These are phyloP conservation scores for Procambarus virginalis DNA, from an alignment of 1,140 invertebrate genomes.

Conservation along the genomic window DNA sequence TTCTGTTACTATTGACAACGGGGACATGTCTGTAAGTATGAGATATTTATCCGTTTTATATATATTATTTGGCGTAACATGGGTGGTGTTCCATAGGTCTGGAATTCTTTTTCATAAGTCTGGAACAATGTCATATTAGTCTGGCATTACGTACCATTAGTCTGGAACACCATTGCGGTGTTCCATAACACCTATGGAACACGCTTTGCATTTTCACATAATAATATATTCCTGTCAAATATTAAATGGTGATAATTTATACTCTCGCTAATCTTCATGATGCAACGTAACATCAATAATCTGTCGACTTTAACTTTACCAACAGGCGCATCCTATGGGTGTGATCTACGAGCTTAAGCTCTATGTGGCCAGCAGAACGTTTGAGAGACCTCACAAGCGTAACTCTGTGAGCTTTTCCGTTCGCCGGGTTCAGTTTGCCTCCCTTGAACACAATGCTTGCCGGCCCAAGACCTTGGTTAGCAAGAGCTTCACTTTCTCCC, in stretches of 20 bases:
- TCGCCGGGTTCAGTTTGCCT: constrained; percentile 82
- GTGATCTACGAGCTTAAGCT: constrained; percentile 92
- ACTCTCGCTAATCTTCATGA: too few species aligned
- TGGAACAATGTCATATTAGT: too few species aligned
- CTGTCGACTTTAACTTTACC: not conserved
- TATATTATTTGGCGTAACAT: too few species aligned
- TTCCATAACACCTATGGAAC: too few species aligned
- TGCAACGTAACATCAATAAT: too few species aligned
- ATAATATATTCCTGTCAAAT: too few species aligned
- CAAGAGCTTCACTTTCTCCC: constrained; percentile 90
- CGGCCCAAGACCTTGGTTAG: constrained; percentile 90
- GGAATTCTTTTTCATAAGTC: too few species aligned
- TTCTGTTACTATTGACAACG: constrained; percentile 87
- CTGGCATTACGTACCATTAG: too few species aligned
- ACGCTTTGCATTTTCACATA: too few species aligned
- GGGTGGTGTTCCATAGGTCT: too few species aligned
- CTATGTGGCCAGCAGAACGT: constrained; percentile 86
- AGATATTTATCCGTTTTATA: not conserved
- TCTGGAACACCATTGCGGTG: too few species aligned
- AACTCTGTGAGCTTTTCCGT: constrained; percentile 80
- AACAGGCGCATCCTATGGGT: constrained; percentile 89
- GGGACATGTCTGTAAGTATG: constrained; percentile 80
- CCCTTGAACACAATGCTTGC: constrained; percentile 77
- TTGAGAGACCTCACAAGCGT: constrained; percentile 89
- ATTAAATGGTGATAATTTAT: too few species aligned